Conservation (phyloP, 2,797 vertebrate genomes). For the Epinephelus awoara region DNA sequence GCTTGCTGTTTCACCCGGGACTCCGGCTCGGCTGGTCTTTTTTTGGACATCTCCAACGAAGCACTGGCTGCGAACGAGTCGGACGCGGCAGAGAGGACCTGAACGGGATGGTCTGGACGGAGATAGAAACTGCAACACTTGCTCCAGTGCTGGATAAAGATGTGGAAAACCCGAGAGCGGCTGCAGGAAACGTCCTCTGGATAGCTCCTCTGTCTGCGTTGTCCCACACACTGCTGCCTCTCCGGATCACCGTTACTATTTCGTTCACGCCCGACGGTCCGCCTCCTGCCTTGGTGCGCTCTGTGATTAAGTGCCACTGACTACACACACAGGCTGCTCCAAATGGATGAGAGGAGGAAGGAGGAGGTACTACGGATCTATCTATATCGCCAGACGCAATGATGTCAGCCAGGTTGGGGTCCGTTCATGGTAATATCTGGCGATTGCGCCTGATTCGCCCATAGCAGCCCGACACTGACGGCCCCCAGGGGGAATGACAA, state of each 20-base stretch:
- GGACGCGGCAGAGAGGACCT: constrained; percentile 39
- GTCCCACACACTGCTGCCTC: constrained; percentile 73
- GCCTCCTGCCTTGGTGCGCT: constrained; percentile 78
- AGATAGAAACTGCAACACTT: constrained; percentile 12
- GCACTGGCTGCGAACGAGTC: constrained; percentile 52
- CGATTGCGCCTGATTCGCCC: constrained; percentile 47
- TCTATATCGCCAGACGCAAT: constrained; percentile 80
- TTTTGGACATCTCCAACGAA: constrained; percentile 80
- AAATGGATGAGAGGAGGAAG: constrained; percentile 70
- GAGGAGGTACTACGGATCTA: constrained; percentile 78
- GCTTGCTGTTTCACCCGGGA: constrained; percentile 79
- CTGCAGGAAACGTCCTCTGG: constrained; percentile 15
- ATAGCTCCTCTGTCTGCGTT: constrained; percentile 57
- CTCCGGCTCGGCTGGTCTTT: constrained; percentile 82
- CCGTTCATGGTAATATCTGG: constrained; percentile 54
- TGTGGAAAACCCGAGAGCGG: not conserved
- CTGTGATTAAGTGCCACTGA: constrained; percentile 79
- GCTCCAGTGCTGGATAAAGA: constrained; percentile 23
- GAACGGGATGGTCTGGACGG: constrained; percentile 7
- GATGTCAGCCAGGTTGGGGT: constrained; percentile 86
- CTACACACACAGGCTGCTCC: constrained; percentile 70
- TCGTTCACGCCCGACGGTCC: constrained; percentile 79
- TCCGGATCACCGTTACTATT: constrained; percentile 71
- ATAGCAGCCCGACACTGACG: constrained; percentile 23
- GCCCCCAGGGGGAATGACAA: constrained; percentile 44